Conservation (phyloP, 2,113 vertebrate genomes). For the Corydoras maculifer region DNA sequence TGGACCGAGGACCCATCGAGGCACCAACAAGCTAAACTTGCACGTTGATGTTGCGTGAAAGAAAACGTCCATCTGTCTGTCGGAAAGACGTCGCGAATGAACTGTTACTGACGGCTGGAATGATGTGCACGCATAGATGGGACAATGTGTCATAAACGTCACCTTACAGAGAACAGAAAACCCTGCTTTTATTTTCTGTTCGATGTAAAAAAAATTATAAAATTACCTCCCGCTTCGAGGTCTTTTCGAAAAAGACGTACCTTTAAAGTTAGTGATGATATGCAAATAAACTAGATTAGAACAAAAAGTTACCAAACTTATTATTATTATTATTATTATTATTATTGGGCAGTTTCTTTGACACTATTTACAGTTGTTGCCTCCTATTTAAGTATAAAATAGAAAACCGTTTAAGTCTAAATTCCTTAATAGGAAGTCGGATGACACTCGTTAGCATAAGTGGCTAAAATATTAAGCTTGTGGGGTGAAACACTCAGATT, state of each 20-base stretch:
- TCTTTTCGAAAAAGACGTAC: slow-evolving; percentile 63
- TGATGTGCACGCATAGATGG: slow-evolving; percentile 4
- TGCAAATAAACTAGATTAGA: slow-evolving; percentile 73
- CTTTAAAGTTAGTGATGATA: slow-evolving; percentile 71
- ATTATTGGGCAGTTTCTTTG: slow-evolving; percentile 13
- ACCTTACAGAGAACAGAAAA: slow-evolving; percentile 19
- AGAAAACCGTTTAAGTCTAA: slow-evolving; percentile 4
- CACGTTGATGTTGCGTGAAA: not conserved
- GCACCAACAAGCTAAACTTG: not conserved
- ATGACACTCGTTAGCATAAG: no score
- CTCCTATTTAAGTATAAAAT: slow-evolving; percentile 16
- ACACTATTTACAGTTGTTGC: slow-evolving; percentile 9
- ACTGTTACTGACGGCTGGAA: slow-evolving; percentile 25
- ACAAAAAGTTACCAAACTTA: slow-evolving; percentile 63
- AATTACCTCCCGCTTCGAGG: slow-evolving; percentile 66
- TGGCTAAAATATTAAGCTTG: no score
- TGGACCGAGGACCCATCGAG: not conserved
- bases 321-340: slow-evolving; percentile 52
- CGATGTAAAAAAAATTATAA: slow-evolving; percentile 41
- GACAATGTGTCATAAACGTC: slow-evolving; percentile 37
- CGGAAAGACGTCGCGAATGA: not conserved
- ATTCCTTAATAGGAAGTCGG: not conserved
- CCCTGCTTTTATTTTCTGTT: slow-evolving; percentile 18
- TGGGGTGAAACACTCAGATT: no score
- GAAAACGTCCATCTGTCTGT: not conserved